phyloP scores from a whole-genome alignment of 2,888 invertebrate genomes.

The Endomychus coccineus region DNA sequence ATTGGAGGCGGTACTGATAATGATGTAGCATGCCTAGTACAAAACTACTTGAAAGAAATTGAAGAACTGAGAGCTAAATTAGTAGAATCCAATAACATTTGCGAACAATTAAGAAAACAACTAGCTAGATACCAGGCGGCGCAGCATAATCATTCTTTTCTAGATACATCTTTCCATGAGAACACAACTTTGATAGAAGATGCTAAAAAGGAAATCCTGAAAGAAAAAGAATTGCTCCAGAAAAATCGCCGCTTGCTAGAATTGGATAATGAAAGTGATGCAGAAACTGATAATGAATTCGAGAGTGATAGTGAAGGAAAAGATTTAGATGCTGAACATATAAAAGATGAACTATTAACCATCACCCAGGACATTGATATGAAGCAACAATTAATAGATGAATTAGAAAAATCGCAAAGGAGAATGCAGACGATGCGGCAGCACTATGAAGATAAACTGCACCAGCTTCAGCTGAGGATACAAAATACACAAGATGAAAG shows the following conservation, averaged over 20 bases:
- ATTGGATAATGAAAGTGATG: slow-evolving; percentile 46
- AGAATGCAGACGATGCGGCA: slow-evolving; percentile 75
- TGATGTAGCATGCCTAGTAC: slow-evolving; percentile 61
- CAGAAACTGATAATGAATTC: slow-evolving; percentile 49
- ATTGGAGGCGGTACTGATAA: slow-evolving; percentile 46
- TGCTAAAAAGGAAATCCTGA: slow-evolving; percentile 73
- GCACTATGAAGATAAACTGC: slow-evolving; percentile 89
- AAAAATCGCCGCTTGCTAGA: slow-evolving; percentile 41
- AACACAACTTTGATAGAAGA: slow-evolving; percentile 58
- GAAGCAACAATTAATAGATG: slow-evolving; percentile 89
- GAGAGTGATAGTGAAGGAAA: slow-evolving; percentile 54
- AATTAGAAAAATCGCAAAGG: slow-evolving; percentile 82
- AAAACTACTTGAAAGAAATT: slow-evolving; percentile 83
- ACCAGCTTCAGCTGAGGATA: slow-evolving; percentile 76
- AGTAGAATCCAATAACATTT: slow-evolving; percentile 77
- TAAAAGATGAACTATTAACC: slow-evolving; percentile 77
- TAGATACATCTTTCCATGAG: slow-evolving; percentile 21
- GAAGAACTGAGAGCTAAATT: slow-evolving; percentile 84
- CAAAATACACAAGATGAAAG: slow-evolving; percentile 83
- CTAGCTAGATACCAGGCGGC: slow-evolving; percentile 30
- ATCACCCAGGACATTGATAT: slow-evolving; percentile 90
- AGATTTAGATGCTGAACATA: slow-evolving; percentile 47
- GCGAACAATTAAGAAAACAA: slow-evolving; percentile 61
- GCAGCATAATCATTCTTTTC: slow-evolving; percentile 24
- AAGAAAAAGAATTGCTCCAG: slow-evolving; percentile 48